Evolutionary conservation across 2,888 invertebrate species (phyloP).

Genomic region (Ochropleura plecta): DNA sequence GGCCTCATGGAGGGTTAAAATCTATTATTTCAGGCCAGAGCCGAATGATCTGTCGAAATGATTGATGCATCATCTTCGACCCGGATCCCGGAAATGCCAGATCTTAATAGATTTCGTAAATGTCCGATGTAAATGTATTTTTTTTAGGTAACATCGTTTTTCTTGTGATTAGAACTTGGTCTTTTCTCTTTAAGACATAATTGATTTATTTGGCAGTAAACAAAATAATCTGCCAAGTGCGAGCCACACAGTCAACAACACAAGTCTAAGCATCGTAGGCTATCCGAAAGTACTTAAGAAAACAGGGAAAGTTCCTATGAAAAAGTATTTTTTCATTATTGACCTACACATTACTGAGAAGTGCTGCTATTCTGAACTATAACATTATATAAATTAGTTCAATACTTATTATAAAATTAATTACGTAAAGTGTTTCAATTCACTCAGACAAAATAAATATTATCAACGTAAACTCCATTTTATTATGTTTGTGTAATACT

Average conservation of each 20-base stretch:
- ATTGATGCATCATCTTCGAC: conserved; percentile 67
- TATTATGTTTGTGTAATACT: background rate
- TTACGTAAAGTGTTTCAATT: conserved; percentile 5
- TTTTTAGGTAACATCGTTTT: conserved; percentile 2
- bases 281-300: background rate
- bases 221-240: too few relatives aligned
- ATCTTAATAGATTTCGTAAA: conserved; percentile 33
- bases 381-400: conserved; percentile 9
- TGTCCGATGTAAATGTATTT: conserved; percentile 14
- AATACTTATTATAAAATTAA: conserved; percentile 12
- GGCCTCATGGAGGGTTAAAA: conserved; percentile 62
- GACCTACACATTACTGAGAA: background rate
- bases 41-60: conserved; percentile 68
- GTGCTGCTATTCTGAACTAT: background rate
- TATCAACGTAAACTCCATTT: background rate
- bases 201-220: too few relatives aligned
- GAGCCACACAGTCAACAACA: too few relatives aligned
- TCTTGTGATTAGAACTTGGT: background rate
- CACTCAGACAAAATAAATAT: conserved; percentile 24
- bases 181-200: background rate
- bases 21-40: conserved; percentile 69
- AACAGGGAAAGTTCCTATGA: background rate
- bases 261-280: background rate
- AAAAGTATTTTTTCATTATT: background rate
- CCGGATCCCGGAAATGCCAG: conserved; percentile 30